Conservation (phyloP, 1,140 invertebrate species). For the Ceratosolen solmsi region DNA sequence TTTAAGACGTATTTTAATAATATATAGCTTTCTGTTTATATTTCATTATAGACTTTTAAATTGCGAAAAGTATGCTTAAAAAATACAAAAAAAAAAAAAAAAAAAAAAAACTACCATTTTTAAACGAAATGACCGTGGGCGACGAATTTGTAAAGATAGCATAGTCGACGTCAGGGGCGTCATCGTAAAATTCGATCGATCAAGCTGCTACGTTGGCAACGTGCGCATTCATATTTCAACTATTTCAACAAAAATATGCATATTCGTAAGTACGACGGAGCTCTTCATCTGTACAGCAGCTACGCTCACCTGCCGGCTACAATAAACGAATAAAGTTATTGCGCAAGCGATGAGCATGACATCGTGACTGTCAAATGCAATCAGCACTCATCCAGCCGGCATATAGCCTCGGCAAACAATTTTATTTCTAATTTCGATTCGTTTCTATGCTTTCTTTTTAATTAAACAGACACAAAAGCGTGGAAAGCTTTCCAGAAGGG, state of each 20-base stretch:
- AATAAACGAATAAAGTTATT: constrained; percentile 45
- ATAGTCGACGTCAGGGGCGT: neutral
- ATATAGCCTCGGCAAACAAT: neutral
- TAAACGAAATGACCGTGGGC: neutral
- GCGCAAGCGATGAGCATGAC: constrained; percentile 8
- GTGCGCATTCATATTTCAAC: neutral
- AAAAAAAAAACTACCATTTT: no score
- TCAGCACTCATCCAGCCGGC: neutral
- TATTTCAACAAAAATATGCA: constrained; percentile 10
- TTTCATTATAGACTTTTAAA: neutral
- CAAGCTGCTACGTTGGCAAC: neutral
- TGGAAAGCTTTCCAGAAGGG: neutral
- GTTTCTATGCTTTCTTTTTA: neutral
- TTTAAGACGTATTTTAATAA: no score
- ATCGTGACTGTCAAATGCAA: constrained; percentile 39
- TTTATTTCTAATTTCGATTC: constrained; percentile 20
- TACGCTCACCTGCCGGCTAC: neutral
- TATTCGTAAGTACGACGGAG: neutral
- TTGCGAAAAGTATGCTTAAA: neutral
- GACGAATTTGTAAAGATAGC: neutral
- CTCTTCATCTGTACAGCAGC: neutral
- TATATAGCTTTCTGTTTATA: neutral
- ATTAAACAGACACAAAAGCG: neutral
- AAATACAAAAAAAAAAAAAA: neutral
- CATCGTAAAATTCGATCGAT: constrained; percentile 36